phyloP scores from a whole-genome alignment of 2,113 vertebrate species.

The Chloebia gouldiae region DNA sequence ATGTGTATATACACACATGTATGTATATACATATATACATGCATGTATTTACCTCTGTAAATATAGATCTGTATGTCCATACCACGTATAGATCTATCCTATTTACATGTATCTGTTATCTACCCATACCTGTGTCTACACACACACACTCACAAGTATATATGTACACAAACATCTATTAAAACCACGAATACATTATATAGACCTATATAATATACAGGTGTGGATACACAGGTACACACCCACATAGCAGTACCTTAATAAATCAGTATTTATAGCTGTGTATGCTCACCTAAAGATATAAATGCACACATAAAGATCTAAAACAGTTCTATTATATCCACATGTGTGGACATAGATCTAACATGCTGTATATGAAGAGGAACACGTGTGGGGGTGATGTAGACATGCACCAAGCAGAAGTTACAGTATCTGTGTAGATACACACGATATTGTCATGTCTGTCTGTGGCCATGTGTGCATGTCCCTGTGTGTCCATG shows the following conservation, averaged over 20 bases:
- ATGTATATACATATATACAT: too few species aligned
- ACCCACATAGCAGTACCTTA: not conserved
- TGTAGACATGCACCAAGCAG: not conserved
- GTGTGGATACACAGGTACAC: not conserved
- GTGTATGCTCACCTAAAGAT: not conserved
- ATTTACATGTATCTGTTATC: not conserved
- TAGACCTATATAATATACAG: not conserved
- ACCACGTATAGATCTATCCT: fast-evolving
- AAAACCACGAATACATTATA: not conserved
- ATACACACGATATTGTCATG: not conserved
- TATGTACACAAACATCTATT: not conserved
- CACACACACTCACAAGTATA: not conserved
- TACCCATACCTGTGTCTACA: not conserved
- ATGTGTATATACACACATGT: not conserved
- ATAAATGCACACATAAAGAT: fast-evolving
- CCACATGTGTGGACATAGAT: fast-evolving
- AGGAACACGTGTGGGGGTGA: not conserved
- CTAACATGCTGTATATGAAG: not conserved
- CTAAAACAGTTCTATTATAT: not conserved
- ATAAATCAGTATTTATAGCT: not conserved
- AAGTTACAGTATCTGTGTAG: not conserved
- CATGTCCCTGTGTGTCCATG: not conserved
- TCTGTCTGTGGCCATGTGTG: not conserved
- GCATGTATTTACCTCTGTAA: not conserved
- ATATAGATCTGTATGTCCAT: not conserved